Conservation (phyloP, 2,113 vertebrate genomes). For the Antechinus stuartii region DNA sequence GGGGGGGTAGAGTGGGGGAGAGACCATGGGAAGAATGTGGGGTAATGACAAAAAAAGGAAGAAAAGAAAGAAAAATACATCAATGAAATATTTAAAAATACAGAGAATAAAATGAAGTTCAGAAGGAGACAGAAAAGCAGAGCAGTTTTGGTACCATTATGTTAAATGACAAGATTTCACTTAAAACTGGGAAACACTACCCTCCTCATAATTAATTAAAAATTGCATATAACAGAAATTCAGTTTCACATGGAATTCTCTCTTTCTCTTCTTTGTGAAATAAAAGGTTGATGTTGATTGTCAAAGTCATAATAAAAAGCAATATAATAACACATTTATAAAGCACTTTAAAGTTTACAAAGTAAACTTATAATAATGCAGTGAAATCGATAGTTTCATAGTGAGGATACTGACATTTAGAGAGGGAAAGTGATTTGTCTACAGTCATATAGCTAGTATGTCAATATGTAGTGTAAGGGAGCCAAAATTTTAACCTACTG, state of each 20-base stretch:
- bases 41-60: neutral
- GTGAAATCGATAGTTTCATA: neutral
- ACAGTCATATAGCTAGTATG: neutral
- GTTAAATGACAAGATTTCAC: neutral
- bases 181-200: neutral
- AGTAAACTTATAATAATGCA: neutral
- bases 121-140: neutral
- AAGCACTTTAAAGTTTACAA: neutral
- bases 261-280: neutral
- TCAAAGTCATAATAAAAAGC: neutral
- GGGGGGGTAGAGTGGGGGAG: neutral
- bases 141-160: neutral
- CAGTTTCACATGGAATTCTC: neutral
- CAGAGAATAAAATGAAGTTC: neutral
- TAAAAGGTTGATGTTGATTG: neutral
- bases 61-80: neutral
- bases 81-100: neutral
- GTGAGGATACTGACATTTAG: neutral
- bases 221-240: neutral
- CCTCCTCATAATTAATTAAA: neutral
- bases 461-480: neutral
- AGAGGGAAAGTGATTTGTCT: neutral
- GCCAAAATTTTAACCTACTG: neutral
- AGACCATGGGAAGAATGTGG: neutral
- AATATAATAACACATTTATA: neutral